Conservation (phyloP, 2,888 invertebrate species). For the Serrognathus titanus region DNA sequence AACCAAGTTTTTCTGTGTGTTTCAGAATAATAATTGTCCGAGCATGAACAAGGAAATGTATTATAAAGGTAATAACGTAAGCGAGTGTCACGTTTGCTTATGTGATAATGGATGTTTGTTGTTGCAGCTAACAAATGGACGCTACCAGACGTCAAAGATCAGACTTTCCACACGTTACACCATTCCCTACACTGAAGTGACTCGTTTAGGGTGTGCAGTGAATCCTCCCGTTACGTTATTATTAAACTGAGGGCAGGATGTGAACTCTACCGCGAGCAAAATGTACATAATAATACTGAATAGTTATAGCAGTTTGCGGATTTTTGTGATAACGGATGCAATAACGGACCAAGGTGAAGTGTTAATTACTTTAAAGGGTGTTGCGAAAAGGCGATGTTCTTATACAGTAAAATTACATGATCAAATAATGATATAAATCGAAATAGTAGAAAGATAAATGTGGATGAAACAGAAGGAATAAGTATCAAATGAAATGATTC, state of each 20-base stretch:
- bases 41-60: slow-evolving; percentile 89
- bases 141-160: slow-evolving; percentile 42
- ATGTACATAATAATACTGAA: slow-evolving; percentile 9
- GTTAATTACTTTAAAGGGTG: slow-evolving; percentile 15
- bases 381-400: too few species aligned
- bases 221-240: background rate
- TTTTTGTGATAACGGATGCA: slow-evolving; percentile 43
- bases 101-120: slow-evolving; percentile 42
- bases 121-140: slow-evolving; percentile 50
- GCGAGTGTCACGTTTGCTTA: slow-evolving; percentile 24
- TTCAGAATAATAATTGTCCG: slow-evolving; percentile 72
- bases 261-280: background rate
- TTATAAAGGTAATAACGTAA: slow-evolving; percentile 65
- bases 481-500: too few species aligned
- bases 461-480: too few species aligned
- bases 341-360: slow-evolving; percentile 43
- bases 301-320: slow-evolving; percentile 27
- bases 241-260: background rate
- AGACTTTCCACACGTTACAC: slow-evolving; percentile 40
- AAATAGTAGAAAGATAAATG: too few species aligned
- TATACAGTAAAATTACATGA: too few species aligned
- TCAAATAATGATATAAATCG: too few species aligned
- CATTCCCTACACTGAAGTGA: slow-evolving; percentile 33
- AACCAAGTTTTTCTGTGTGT: slow-evolving; percentile 28
- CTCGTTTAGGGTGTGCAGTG: slow-evolving; percentile 5